Conservation (phyloP, 1,140 invertebrate species). For the Lerema accius region DNA sequence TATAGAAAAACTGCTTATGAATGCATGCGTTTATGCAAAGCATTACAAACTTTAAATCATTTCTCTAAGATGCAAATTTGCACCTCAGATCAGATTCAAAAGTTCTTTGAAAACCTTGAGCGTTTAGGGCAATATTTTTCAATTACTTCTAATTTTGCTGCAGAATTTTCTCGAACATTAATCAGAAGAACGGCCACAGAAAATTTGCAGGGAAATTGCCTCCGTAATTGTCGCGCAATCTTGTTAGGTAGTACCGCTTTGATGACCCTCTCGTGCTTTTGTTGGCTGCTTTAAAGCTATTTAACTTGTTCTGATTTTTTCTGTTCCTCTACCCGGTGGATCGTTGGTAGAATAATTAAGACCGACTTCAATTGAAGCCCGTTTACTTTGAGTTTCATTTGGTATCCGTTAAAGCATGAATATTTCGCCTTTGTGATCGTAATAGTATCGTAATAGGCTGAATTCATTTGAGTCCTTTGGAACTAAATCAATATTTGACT, state of each 20-base stretch:
- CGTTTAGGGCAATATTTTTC: constrained; percentile 40
- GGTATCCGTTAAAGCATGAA: too few species aligned
- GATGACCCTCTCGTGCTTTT: constrained; percentile 23
- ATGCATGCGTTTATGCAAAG: not conserved
- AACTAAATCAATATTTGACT: too few species aligned
- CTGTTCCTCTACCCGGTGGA: too few species aligned
- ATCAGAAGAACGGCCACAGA: constrained; percentile 36
- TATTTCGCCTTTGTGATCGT: too few species aligned
- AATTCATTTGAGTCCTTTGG: too few species aligned
- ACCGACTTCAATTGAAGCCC: too few species aligned
- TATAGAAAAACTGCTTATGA: not conserved
- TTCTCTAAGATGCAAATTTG: constrained; percentile 7
- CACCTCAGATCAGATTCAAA: constrained; percentile 1
- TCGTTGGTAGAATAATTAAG: not conserved
- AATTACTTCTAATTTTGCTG: constrained; percentile 40
- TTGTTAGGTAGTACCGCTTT: constrained; percentile 35
- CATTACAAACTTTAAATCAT: constrained; percentile 3
- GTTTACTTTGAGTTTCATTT: too few species aligned
- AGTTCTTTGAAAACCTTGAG: constrained; percentile 25
- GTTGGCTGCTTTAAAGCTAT: constrained; percentile 22
- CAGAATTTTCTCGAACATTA: constrained; percentile 43
- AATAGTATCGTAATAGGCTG: too few species aligned
- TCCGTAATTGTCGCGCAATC: constrained; percentile 40
- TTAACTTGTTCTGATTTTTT: constrained; percentile 15
- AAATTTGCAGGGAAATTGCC: constrained; percentile 45